These are phyloP conservation scores for Otus sunia DNA, from an alignment of 2,113 vertebrate genomes.

Conservation along the genomic window DNA sequence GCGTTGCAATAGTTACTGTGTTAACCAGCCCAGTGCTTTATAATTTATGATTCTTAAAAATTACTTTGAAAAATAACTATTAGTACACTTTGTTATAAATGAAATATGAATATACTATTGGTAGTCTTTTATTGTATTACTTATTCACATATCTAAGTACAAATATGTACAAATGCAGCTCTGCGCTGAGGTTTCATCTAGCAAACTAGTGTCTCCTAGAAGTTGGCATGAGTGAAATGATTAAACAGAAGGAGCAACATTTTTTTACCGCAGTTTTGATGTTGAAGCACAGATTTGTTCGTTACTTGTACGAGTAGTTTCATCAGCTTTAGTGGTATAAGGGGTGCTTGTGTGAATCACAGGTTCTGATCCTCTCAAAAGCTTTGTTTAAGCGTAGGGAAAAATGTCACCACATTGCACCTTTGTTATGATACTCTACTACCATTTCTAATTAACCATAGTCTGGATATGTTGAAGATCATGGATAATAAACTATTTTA, in stretches of 20 bases:
- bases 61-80: neutral
- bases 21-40: neutral
- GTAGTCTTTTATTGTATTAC: neutral
- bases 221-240: neutral
- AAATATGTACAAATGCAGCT: neutral
- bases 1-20: neutral
- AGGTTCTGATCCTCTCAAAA: neutral
- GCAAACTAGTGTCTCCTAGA: neutral
- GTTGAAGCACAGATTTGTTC: neutral
- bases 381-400: neutral
- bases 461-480: neutral
- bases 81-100: neutral
- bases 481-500: neutral
- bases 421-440: neutral
- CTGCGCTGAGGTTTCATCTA: neutral
- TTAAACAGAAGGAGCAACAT: neutral
- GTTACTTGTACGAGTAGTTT: neutral
- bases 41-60: neutral
- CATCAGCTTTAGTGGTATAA: neutral
- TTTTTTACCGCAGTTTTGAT: neutral
- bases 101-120: neutral
- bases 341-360: neutral
- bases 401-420: neutral
- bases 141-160: neutral
- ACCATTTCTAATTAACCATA: neutral